These are phyloP conservation scores for Hafferia zeledoni DNA, from an alignment of 2,797 vertebrate genomes.

Conservation along the genomic window DNA sequence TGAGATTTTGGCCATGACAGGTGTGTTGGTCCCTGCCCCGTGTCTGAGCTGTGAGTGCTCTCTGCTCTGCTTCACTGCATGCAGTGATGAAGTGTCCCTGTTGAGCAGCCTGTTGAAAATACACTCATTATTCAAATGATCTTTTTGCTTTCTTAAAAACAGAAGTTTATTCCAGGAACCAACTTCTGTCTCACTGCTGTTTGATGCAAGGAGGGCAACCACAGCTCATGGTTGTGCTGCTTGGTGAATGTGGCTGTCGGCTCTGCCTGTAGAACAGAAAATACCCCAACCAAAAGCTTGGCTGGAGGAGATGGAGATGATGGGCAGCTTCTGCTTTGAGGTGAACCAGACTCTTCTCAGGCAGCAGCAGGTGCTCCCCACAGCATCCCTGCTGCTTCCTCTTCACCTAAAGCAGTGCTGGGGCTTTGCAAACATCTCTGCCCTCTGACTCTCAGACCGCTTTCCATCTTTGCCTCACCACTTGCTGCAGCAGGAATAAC, in stretches of 20 bases:
- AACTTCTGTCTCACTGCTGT: accelerated
- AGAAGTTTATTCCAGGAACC: background rate
- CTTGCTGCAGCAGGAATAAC: background rate
- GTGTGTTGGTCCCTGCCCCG: accelerated
- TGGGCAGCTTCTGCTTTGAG: background rate
- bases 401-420: background rate
- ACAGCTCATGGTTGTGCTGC: accelerated
- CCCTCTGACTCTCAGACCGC: background rate
- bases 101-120: background rate
- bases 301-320: background rate
- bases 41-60: accelerated
- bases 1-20: background rate
- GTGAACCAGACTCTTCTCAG: background rate
- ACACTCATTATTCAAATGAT: background rate
- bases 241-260: accelerated
- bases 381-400: background rate
- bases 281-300: background rate
- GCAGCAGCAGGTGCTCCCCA: background rate
- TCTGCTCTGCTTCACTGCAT: accelerated
- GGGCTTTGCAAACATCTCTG: background rate
- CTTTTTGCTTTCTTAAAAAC: background rate
- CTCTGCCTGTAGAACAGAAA: background rate
- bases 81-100: accelerated
- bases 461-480: accelerated
- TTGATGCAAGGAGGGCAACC: background rate